Conservation (phyloP, 2,888 invertebrate genomes). For the Synergus japonicus region DNA sequence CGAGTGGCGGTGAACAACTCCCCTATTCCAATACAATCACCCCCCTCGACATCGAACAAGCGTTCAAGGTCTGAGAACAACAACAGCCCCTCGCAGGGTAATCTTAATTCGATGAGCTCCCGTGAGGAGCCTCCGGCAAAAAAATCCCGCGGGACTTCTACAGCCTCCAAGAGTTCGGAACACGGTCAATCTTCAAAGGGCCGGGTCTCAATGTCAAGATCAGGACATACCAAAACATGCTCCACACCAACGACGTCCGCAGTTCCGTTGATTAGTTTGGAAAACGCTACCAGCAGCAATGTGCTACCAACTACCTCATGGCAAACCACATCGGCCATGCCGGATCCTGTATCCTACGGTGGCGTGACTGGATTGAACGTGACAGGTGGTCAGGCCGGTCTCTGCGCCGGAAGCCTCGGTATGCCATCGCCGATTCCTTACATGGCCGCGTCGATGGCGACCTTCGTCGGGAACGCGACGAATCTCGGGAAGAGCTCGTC, state of each 20-base stretch:
- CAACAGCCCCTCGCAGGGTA: constrained; percentile 76
- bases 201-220: constrained; percentile 54
- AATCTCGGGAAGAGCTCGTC: constrained; percentile 73
- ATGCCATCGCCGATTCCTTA: constrained; percentile 73
- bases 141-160: constrained; percentile 70
- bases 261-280: constrained; percentile 40
- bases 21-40: constrained; percentile 65
- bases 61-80: constrained; percentile 75
- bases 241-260: constrained; percentile 51
- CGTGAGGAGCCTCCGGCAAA: constrained; percentile 72
- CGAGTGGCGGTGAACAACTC: constrained; percentile 73
- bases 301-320: constrained; percentile 64
- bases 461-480: constrained; percentile 75
- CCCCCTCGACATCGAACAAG: constrained; percentile 67
- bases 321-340: constrained; percentile 65
- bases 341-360: constrained; percentile 69
- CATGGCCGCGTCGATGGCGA: constrained; percentile 75
- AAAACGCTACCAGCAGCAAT: constrained; percentile 50
- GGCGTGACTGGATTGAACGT: constrained; percentile 68
- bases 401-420: constrained; percentile 68
- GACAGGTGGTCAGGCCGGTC: constrained; percentile 63
- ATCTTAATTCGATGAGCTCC: constrained; percentile 70
- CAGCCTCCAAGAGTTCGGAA: constrained; percentile 55
- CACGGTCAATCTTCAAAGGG: constrained; percentile 49
- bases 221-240: constrained; percentile 54